A percentile compares a stretch with the other conserved stretches of the same genome.
These are phyloP conservation scores for Cyphomyrmex costatus DNA, from an alignment of 1,140 invertebrate species.

Conservation along the genomic window DNA sequence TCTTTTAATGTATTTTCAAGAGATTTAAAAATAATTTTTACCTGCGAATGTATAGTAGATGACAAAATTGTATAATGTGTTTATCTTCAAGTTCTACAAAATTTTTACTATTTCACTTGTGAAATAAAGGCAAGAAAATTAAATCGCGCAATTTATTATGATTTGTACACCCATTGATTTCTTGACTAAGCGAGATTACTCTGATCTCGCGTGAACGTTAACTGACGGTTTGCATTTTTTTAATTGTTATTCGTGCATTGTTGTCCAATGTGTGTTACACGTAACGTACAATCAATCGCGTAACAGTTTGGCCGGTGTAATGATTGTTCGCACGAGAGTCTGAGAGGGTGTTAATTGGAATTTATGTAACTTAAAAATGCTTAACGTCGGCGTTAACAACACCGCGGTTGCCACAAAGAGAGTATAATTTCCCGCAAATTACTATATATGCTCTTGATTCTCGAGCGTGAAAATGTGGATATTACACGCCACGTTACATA, in stretches of 20 bases:
- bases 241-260: not conserved
- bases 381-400: conserved; percentile 22
- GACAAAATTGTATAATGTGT: not conserved
- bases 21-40: not conserved
- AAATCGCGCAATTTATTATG: not conserved
- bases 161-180: not conserved
- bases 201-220: conserved; percentile 2
- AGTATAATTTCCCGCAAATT: conserved; percentile 41
- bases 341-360: conserved; percentile 32
- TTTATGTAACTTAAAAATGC: conserved; percentile 51
- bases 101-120: no score
- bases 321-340: conserved; percentile 4
- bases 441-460: not conserved
- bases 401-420: conserved; percentile 23
- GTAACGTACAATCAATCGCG: conserved; percentile 9
- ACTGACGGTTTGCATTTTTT: not conserved
- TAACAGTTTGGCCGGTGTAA: not conserved
- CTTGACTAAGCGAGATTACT: not conserved
- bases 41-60: not conserved
- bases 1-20: not conserved
- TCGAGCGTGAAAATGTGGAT: conserved; percentile 33
- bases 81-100: not conserved
- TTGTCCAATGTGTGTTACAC: conserved; percentile 1
- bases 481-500: conserved; percentile 34
- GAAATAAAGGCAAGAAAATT: no score